Evolutionary conservation across 2,888 invertebrate genomes (phyloP).

Genomic region (Panzeria rudis): DNA sequence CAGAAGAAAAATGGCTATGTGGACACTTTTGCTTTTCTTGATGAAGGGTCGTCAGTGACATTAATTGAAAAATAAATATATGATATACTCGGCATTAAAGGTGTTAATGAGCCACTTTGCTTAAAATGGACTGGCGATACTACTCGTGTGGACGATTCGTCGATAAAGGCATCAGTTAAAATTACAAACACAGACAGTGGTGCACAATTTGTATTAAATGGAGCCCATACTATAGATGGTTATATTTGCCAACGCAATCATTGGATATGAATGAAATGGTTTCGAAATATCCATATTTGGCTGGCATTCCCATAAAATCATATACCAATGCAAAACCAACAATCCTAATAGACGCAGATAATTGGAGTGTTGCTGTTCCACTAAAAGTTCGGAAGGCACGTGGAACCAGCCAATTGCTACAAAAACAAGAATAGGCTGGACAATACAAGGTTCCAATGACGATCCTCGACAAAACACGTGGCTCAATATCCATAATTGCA

Average conservation of each 20-base stretch:
- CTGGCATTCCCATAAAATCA: neutral
- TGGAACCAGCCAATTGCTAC: slow-evolving; percentile 20
- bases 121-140: slow-evolving; percentile 45
- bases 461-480: neutral
- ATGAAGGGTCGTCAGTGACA: slow-evolving; percentile 46
- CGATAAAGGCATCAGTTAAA: neutral
- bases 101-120: slow-evolving; percentile 15
- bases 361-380: slow-evolving; percentile 17
- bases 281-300: neutral
- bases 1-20: no score
- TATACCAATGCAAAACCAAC: slow-evolving; percentile 37
- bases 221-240: neutral
- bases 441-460: neutral
- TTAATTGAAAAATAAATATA: slow-evolving; percentile 36
- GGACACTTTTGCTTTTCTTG: neutral
- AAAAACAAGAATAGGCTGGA: slow-evolving; percentile 17
- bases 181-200: slow-evolving; percentile 17
- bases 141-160: slow-evolving; percentile 27
- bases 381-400: slow-evolving; percentile 4
- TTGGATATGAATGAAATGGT: neutral
- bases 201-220: neutral
- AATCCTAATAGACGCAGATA: slow-evolving; percentile 34
- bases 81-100: slow-evolving; percentile 17
- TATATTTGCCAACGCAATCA: neutral
- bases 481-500: neutral